Base-by-base conservation (phyloP, 2,113 vertebrate species). In the Megaceryle torquata region DNA sequence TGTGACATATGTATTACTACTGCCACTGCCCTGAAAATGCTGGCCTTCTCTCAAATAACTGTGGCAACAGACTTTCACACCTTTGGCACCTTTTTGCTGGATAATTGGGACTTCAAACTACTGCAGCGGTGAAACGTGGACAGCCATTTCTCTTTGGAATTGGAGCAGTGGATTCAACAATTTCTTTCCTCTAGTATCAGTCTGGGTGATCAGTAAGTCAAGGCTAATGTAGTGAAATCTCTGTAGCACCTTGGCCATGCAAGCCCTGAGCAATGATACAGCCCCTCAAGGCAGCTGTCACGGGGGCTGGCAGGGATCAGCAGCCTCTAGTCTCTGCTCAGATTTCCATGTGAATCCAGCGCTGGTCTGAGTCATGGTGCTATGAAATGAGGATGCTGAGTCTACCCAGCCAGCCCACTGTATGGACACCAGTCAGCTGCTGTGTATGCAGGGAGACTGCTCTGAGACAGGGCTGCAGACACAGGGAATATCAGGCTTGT, bases 301-400 rank as follows among this genome's bases (percentile, higher is more conserved):
- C 0, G 0, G 33, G 7, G 7, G 18, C 35, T 82, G 57, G 17
- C 39, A 53, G 53, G 24, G 20, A n/a, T 43, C 86, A 67, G 37
- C 16, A 4, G 9, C 57, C 26, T 35, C 35, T 29, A 11, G 19
- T 61, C 48, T 64, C 39, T 68, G 61, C 48, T 64, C 53, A 50
- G 71, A 35, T 46, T 82, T 60, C 48, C 15, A 2, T 20, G 25
- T 59, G 48, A 64, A 31, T 33, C 75, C n/a, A 50, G 37, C 4
- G 1, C 48, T 59, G 48, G 35, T 25, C n/a, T 31, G 29, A 76
- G 43, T 24, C 28, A 15, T 2, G 29, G 13, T 21, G 18, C 64
- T 65, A 44, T 37, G 57, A 71, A 78, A 50, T 1, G 9, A 57
- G 56, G 56, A 59, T 50, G 60, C n/a, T 39, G 21, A 63, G 9